Base-by-base conservation (phyloP, 1,140 invertebrate genomes). In the Leguminivora glycinivorella region DNA sequence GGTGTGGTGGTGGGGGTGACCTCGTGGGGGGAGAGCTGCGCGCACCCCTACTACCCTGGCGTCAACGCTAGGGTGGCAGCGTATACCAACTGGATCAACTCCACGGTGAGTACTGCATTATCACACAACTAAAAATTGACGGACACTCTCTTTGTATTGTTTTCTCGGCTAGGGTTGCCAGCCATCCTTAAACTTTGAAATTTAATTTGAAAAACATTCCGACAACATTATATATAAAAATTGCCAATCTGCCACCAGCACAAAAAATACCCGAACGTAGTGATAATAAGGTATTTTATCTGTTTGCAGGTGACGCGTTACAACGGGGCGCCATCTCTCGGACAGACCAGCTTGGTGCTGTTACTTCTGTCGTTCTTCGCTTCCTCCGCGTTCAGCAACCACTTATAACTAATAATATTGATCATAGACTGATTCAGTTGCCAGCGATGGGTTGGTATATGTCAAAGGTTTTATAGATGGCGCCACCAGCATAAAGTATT, bases 21-120 rank as follows among this genome's bases (percentile, higher is more conserved):
- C 0, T 96, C 95, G 9, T 96, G 95, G 95, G 95, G 96, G 22
- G 93, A 92, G 69, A 93, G 93, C 4, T 97, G 96, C 78, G 96
- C 93, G 1, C 83, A 92, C 60, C 92, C 93, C 0, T 78, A 83
- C 1, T 93, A 93, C 76, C 96, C 96, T 0, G 96, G 96, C 9
- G 95, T 97, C 70, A 96, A 95, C 82, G 93, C 94, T 1, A 93
- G 95, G 40, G 93, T 96, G 12, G 80, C 93, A 1, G 85, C 90
- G 56, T 94, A 94, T 75, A 89, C 92, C 12, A 81, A 88, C 47
- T 97, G 94, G 94, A 93, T 95, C 72, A 82, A 82, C n/a, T 31
- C 17, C n/a, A 85, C 83, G 56, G 84, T 84, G 52, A 73, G 71
- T 66, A n/a, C n/a, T n/a, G n/a, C n/a, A n/a, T n/a, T n/a, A n/a